phyloP scores from a whole-genome alignment of 2,888 invertebrate species.

The Parasteatoda lunata region DNA sequence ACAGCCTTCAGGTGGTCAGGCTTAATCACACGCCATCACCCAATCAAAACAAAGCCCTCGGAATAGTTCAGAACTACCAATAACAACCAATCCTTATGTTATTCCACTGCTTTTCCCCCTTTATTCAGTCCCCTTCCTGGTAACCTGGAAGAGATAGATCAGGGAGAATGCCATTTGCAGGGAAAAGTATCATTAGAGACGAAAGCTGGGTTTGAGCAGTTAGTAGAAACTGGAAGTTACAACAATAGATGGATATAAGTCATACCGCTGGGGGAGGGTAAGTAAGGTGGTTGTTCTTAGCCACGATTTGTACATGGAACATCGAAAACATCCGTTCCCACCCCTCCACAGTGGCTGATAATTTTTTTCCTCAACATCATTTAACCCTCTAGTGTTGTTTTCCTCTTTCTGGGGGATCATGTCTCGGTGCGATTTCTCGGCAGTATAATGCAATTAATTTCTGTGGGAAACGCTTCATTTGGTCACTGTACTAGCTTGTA shows the following conservation, averaged over 20 bases:
- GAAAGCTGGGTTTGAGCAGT: conserved; percentile 39
- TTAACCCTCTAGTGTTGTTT: conserved; percentile 9
- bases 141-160: conserved; percentile 25
- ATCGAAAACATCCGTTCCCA: conserved; percentile 64
- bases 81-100: conserved; percentile 50
- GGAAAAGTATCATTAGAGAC: conserved; percentile 48
- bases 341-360: conserved; percentile 4
- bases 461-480: conserved; percentile 38
- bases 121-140: not conserved
- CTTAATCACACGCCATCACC: conserved; percentile 47
- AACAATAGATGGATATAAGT: conserved; percentile 58
- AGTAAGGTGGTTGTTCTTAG: conserved; percentile 23
- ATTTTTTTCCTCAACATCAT: conserved; percentile 45
- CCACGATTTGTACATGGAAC: conserved; percentile 59
- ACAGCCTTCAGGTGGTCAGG: conserved; percentile 14
- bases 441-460: conserved; percentile 50
- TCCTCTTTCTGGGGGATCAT: conserved; percentile 30
- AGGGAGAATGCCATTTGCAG: conserved; percentile 59
- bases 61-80: conserved; percentile 35
- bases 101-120: not conserved
- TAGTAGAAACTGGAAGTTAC: conserved; percentile 29
- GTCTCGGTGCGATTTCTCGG: conserved; percentile 4
- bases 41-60: conserved; percentile 52
- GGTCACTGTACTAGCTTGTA: not conserved
- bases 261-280: conserved; percentile 24